phyloP scores from a whole-genome alignment of 1,140 invertebrate species.

The Cephus cinctus region DNA sequence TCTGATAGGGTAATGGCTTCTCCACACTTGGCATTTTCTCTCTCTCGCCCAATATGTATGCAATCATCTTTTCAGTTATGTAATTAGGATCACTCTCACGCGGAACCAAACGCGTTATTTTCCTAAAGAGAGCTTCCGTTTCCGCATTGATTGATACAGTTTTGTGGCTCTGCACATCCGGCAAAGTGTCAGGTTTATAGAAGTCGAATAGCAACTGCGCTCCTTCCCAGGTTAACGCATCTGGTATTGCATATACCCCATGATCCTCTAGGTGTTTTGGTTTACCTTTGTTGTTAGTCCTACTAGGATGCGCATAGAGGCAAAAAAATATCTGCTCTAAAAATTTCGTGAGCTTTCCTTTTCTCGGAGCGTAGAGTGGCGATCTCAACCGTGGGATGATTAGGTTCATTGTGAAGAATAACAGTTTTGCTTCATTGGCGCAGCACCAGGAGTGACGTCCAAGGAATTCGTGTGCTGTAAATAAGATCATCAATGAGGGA shows the following conservation, averaged over 20 bases:
- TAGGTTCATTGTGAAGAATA: conserved; percentile 75
- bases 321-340: conserved; percentile 89
- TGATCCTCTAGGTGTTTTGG: conserved; percentile 78
- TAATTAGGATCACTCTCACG: conserved; percentile 63
- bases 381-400: conserved; percentile 67
- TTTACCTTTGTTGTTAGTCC: conserved; percentile 67
- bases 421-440: conserved; percentile 70
- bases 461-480: conserved; percentile 83
- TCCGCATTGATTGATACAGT: conserved; percentile 72
- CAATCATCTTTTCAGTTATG: conserved; percentile 61
- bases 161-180: conserved; percentile 80
- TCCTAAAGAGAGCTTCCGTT: conserved; percentile 73
- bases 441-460: conserved; percentile 77
- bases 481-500: conserved; percentile 74
- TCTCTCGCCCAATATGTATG: conserved; percentile 65
- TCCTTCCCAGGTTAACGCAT: conserved; percentile 75
- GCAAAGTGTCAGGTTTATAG: conserved; percentile 76
- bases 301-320: conserved; percentile 79
- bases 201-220: conserved; percentile 80
- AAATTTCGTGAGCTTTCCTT: conserved; percentile 67
- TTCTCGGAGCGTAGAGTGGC: conserved; percentile 51
- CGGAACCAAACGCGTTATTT: conserved; percentile 74
- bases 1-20: conserved; percentile 54
- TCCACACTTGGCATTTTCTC: conserved; percentile 57
- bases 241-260: conserved; percentile 66